These are phyloP conservation scores for Tipula lateralis DNA, from an alignment of 2,888 invertebrate genomes.

Conservation along the genomic window DNA sequence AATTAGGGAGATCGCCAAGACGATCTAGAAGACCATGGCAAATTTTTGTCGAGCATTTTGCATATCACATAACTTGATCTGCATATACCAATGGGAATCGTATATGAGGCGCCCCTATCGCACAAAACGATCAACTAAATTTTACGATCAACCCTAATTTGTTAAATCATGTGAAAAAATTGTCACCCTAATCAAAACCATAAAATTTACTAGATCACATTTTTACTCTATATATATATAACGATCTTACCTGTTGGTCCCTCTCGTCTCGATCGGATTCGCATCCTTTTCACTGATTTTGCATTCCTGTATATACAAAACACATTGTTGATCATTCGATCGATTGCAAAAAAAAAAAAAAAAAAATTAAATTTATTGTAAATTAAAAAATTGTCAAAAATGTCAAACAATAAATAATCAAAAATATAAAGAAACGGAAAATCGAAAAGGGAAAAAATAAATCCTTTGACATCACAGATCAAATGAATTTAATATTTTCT, in stretches of 20 bases:
- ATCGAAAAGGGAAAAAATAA: neutral
- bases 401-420: slow-evolving; percentile 19
- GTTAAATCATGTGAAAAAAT: slow-evolving; percentile 11
- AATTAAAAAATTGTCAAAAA: slow-evolving; percentile 24
- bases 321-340: neutral
- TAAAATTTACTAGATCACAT: neutral
- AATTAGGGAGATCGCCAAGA: neutral
- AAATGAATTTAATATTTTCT: neutral
- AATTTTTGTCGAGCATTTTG: neutral
- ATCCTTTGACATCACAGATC: neutral
- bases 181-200: slow-evolving; percentile 9
- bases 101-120: neutral
- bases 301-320: neutral
- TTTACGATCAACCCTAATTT: slow-evolving; percentile 19
- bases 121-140: neutral
- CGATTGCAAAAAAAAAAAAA: neutral
- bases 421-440: neutral
- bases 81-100: neutral
- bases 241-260: neutral
- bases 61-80: neutral
- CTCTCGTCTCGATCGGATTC: neutral
- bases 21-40: neutral
- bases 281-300: neutral
- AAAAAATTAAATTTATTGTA: neutral
- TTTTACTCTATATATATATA: neutral